Evolutionary conservation across 2,888 invertebrate species (phyloP).

Genomic region (Scotopteryx bipunctaria): DNA sequence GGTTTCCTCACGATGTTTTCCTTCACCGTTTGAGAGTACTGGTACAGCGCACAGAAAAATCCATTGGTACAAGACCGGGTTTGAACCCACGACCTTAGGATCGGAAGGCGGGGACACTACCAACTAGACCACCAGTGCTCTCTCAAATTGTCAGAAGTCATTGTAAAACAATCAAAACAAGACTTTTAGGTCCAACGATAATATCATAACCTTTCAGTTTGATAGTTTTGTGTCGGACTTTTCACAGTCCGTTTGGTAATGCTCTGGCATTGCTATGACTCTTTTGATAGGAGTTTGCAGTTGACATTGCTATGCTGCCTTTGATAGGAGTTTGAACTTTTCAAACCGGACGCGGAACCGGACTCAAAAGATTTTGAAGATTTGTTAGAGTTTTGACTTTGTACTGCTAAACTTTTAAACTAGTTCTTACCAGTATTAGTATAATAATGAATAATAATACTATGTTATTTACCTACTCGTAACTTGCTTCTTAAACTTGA

Average conservation of each 20-base stretch:
- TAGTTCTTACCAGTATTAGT: too few species aligned
- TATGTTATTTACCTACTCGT: too few species aligned
- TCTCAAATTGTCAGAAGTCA: slow-evolving; percentile 10
- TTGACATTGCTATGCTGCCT: slow-evolving; percentile 10
- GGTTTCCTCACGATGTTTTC: too few species aligned
- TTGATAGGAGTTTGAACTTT: slow-evolving; percentile 3
- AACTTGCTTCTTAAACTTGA: too few species aligned
- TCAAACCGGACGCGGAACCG: neutral
- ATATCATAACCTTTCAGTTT: slow-evolving; percentile 5
- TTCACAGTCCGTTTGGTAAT: slow-evolving; percentile 9
- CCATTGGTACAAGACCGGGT: too few species aligned
- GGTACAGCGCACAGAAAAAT: too few species aligned
- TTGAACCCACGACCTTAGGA: too few species aligned
- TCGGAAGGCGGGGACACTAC: too few species aligned
- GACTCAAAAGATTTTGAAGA: neutral
- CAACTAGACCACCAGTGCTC: too few species aligned
- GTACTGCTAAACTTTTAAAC: neutral
- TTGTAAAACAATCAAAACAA: neutral
- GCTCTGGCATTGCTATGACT: slow-evolving; percentile 9
- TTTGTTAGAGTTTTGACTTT: neutral
- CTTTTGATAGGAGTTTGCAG: slow-evolving; percentile 6
- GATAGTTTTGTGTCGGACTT: slow-evolving; percentile 10
- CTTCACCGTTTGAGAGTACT: too few species aligned
- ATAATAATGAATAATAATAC: too few species aligned
- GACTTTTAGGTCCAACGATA: slow-evolving; percentile 9